Evolutionary conservation across 2,888 invertebrate genomes (phyloP), one percentile per base, ranked within the genome.

Genomic region (Rotaria sp.): DNA sequence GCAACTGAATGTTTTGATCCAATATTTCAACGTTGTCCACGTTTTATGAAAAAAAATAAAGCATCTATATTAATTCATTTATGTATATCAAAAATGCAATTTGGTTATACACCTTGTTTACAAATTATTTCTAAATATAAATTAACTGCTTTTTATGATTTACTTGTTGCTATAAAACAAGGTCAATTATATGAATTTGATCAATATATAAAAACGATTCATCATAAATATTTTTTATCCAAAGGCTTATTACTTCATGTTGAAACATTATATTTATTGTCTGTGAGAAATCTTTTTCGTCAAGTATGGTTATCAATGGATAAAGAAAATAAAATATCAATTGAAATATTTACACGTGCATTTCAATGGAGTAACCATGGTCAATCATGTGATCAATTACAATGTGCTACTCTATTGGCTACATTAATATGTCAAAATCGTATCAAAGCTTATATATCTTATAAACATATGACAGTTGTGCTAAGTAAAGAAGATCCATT

Each of bases 401-500:
- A 75, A 75, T 75, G 75, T 26, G 24, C 24, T 24, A 26, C 75
- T 5, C 41, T 75, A 8, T 75, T 75, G 13, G 75, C 75, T n/a
- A 75, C 75, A 26, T 41, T 75, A 41, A 75, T 75, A 26, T 11
- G 24, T 41, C 75, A 75, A 75, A 75, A 41, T 75, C 75, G 75
- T 50, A 5, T 84, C 10, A 84, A 84, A 84, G 84, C 84, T 24
- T 84, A 84, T 24, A 84, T 84, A 50, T 84, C 84, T 10, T 50
- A 84, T 52, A 84, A 84, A 52, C 84, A 84, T 84, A 45, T 84
- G 48, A 84, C 30, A 2, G 52, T 84, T 52, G 84, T 84, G 8
- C 30, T 84, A 30, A 84, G 84, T 30, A 84, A 84, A 52, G 84
- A 84, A 84, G 50, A 84, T 35, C 84, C 84, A 50, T 84, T 84